Evolutionary conservation across 2,797 vertebrate genomes (phyloP).

Genomic region (Alectoris magna): DNA sequence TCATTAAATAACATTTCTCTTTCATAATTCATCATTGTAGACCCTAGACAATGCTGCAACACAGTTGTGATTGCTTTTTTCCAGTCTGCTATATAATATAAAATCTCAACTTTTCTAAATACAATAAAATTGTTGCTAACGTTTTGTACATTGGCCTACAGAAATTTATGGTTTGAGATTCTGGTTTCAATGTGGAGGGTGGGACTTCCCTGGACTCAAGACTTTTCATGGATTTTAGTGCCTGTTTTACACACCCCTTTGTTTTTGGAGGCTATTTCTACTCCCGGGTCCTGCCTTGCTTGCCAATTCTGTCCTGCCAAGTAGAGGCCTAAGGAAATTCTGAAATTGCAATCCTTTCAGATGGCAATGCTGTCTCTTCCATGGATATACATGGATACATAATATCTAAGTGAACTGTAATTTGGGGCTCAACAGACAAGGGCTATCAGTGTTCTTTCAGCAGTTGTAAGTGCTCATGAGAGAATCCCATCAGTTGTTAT

Average conservation of each 20-base stretch:
- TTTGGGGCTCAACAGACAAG: conserved; percentile 34
- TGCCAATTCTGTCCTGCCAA: background rate
- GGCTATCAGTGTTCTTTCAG: conserved; percentile 30
- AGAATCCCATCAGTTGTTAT: background rate
- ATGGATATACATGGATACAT: conserved; percentile 7
- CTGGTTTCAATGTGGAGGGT: background rate
- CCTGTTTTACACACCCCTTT: background rate
- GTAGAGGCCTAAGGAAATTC: background rate
- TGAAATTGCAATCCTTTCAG: background rate
- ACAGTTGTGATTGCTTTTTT: background rate
- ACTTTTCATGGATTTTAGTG: background rate
- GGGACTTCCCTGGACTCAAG: background rate
- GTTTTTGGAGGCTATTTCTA: background rate
- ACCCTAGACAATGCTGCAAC: background rate
- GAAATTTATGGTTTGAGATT: background rate
- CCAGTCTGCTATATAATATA: background rate
- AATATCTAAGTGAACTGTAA: conserved; percentile 37
- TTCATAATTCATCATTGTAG: background rate
- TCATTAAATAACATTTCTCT: background rate
- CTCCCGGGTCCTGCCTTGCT: background rate
- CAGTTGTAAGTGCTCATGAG: conserved; percentile 27
- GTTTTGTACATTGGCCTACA: background rate
- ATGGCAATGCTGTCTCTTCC: background rate
- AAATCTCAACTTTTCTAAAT: background rate
- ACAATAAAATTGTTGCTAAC: background rate